Base-by-base conservation (phyloP, 2,113 vertebrate genomes). In the Myotis brandtii region DNA sequence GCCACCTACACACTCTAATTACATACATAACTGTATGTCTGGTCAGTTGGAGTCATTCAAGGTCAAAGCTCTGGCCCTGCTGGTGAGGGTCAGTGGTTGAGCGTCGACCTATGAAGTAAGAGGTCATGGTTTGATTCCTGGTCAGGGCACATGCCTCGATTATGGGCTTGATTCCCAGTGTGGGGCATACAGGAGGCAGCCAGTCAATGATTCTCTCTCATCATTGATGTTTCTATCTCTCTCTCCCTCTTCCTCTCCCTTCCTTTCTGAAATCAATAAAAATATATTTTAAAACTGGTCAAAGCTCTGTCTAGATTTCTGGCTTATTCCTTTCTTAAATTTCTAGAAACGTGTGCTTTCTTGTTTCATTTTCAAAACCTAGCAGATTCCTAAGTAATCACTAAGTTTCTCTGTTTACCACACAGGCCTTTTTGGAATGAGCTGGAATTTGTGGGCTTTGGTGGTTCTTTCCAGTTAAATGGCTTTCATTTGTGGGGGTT, bases 251-350 rank as follows among this genome's bases (percentile, higher is more conserved):
- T 9, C 8, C 3, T 59, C 56, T 59, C 56, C 21, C 56, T 10
- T 25, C 56, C 56, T 59, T 59, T 59, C 56, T 59, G 56, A 59
- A 59, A 59, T 25, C 9, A 25, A 59, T 25, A 25, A 59, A 59
- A 25, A 10, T 50, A 59, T 59, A 59, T 59, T 25, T 59, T 59
- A 25, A 59, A 59, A 50, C 25, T 59, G 56, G 73, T 80, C 25
- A 73, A 88, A 95, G n/a, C n/a, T 96, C 18, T 92, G 62, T 66
- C 52, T 13, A 90, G 90, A 92, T 80, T 94, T 95, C 69, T 70
- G 62, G 54, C 23, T 91, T 92, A 73, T 25, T 3, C 40, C 46
- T 91, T 83, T 83, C 73, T 88, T 95, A 59, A 82, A 92, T 96
- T 96, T 80, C 37, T 89, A 12, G 54, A 96, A 96, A 95, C 40